Percentiles rank a stretch among this genome's conserved stretches.
Evolutionary conservation across 2,888 invertebrate species (phyloP).

Genomic region (Plagodis dolabraria): DNA sequence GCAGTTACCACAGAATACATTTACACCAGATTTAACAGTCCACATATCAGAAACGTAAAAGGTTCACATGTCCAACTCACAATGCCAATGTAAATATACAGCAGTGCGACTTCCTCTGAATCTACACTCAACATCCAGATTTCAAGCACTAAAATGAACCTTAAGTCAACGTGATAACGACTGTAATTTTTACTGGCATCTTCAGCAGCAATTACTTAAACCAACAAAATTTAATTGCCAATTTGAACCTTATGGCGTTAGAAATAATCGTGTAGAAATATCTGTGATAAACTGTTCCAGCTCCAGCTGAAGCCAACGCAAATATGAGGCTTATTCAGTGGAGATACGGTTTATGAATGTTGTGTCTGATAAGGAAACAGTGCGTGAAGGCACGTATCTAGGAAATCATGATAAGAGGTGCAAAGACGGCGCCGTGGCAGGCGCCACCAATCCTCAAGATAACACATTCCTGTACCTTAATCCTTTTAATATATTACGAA

Average conservation of each 20-base stretch:
- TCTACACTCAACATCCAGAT: conserved; percentile 4
- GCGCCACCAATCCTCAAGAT: conserved; percentile 44
- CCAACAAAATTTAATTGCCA: conserved; percentile 1
- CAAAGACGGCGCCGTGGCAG: conserved; percentile 50
- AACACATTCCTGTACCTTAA: conserved; percentile 40
- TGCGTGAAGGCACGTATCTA: conserved; percentile 47
- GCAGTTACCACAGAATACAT: neutral
- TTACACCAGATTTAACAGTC: conserved; percentile 4
- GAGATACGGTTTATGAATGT: conserved; percentile 15
- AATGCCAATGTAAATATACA: conserved; percentile 24
- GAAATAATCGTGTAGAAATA: conserved; percentile 1
- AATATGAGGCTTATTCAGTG: conserved; percentile 13
- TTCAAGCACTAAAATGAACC: conserved; percentile 11
- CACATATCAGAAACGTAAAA: conserved; percentile 18
- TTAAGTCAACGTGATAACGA: conserved; percentile 16
- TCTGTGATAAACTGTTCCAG: neutral
- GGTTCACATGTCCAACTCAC: conserved; percentile 25
- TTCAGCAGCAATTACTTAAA: neutral
- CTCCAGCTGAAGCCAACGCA: conserved; percentile 3
- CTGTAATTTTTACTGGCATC: neutral
- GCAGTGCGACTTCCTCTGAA: conserved; percentile 28
- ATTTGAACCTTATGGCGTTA: conserved; percentile 2
- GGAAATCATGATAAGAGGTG: conserved; percentile 56
- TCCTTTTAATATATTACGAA: conserved; percentile 36
- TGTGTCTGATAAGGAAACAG: conserved; percentile 42